Percentiles rank a stretch among this genome's conserved stretches.
phyloP scores from a whole-genome alignment of 2,888 invertebrate genomes.

The Phaonia tiefii region DNA sequence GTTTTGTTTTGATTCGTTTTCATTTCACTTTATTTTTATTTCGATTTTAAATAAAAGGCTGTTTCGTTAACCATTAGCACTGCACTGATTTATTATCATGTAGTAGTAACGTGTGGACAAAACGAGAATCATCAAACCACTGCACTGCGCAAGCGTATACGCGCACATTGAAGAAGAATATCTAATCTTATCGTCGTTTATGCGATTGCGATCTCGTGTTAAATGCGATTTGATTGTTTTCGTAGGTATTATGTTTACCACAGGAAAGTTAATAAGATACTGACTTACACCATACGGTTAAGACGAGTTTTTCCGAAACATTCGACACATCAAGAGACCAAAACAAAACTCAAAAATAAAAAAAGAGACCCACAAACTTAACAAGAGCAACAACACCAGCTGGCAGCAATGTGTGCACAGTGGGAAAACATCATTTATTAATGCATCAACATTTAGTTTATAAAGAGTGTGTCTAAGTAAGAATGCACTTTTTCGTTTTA shows the following conservation, averaged over 20 bases:
- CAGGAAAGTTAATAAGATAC: conserved; percentile 62
- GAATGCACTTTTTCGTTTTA: no score
- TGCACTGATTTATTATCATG: no score
- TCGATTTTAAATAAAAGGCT: neutral
- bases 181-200: no score
- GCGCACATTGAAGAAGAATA: no score
- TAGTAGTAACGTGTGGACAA: no score
- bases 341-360: conserved; percentile 18
- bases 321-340: conserved; percentile 10
- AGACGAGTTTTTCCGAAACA: conserved; percentile 59
- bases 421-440: no score
- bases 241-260: conserved; percentile 37
- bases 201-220: neutral
- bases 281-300: conserved; percentile 56
- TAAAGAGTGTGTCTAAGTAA: no score
- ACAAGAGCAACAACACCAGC: conserved; percentile 22
- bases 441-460: no score
- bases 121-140: no score
- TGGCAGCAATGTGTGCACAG: neutral
- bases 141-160: no score
- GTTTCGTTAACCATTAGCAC: no score
- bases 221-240: neutral
- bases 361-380: conserved; percentile 5
- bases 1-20: conserved; percentile 26
- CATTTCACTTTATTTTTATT: neutral